Conservation (phyloP, 2,888 invertebrate species). For the Tipula lateralis region DNA sequence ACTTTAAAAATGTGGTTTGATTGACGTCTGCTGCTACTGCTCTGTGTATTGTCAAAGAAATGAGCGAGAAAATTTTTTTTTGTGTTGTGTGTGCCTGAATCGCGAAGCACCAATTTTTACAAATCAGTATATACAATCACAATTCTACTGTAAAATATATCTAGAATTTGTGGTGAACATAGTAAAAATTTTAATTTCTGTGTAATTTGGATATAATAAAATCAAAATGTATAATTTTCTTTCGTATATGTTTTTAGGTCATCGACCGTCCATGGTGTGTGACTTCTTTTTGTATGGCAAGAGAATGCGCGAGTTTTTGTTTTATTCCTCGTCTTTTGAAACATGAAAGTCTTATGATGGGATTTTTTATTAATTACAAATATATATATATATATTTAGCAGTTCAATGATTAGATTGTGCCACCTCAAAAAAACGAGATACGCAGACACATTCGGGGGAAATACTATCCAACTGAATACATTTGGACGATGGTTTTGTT, state of each 20-base stretch:
- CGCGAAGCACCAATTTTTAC: neutral
- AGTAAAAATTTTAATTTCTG: neutral
- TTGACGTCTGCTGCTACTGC: conserved; percentile 25
- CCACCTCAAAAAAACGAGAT: neutral
- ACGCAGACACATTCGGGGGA: neutral
- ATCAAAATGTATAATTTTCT: conserved; percentile 13
- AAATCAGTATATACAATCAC: neutral
- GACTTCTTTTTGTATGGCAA: conserved; percentile 15
- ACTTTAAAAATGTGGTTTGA: conserved; percentile 27
- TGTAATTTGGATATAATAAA: neutral
- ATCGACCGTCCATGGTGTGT: conserved; percentile 35
- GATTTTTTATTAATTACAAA: neutral
- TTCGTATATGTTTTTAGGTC: conserved; percentile 34
- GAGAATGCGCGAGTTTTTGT: conserved; percentile 27
- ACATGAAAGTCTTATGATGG: neutral
- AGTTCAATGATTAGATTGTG: neutral
- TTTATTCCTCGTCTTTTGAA: neutral
- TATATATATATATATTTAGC: neutral
- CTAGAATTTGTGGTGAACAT: neutral
- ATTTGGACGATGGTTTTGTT: neutral
- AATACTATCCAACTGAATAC: neutral
- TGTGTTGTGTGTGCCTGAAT: conserved; percentile 12
- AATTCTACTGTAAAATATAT: neutral
- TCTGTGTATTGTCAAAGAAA: conserved; percentile 24
- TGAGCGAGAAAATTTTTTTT: neutral